Base-by-base conservation (phyloP, 2,113 vertebrate genomes). In the Chaenocephalus aceratus region DNA sequence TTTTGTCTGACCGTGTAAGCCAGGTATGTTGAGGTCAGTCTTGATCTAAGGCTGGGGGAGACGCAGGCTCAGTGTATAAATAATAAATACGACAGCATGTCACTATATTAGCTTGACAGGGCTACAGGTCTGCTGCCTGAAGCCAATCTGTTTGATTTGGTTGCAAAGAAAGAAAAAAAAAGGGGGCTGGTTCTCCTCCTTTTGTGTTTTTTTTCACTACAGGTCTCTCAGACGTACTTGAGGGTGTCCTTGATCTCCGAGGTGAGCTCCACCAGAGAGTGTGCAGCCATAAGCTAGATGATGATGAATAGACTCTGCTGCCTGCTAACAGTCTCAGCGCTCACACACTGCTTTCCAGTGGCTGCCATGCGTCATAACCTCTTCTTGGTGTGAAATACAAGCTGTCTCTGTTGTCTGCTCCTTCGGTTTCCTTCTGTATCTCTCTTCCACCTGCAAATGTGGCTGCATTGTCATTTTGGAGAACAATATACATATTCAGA, bases 261-360 rank as follows among this genome's bases (percentile, higher is more conserved):
- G 78, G 36, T 53, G 69, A 83, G 72, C 51, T 77, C 59, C 74
- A 79, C 15, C 80, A 79, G 72, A 15, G 23, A 84, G 72, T 26
- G 66, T 72, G 78, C 63, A 73, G 81, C 75, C 78, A 78, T 75
- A 59, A 79, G 75, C 52, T 44, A 72, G 77, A 86, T 83, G 83
- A 85, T 82, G 84, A 92, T 79, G 81, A 91, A 87, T 86, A 59
- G 77, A 83, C 61, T 84, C 63, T 68, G 73, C 36, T 46, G 79
- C 51, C 41, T 80, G 79, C 76, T 34, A 49, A 72, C 51, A 72
- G 60, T 60, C 70, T 53, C 12, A 10, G 65, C 59, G 65, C 76
- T 83, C 82, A 63, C 66, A 45, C 21, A 6, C 53, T 52, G 67
- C 44, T 74, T 77, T 85, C 67, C 79, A 66, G 71, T 61, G 67